Base-by-base conservation (phyloP, 1,140 invertebrate species). In the Babylonia areolata region DNA sequence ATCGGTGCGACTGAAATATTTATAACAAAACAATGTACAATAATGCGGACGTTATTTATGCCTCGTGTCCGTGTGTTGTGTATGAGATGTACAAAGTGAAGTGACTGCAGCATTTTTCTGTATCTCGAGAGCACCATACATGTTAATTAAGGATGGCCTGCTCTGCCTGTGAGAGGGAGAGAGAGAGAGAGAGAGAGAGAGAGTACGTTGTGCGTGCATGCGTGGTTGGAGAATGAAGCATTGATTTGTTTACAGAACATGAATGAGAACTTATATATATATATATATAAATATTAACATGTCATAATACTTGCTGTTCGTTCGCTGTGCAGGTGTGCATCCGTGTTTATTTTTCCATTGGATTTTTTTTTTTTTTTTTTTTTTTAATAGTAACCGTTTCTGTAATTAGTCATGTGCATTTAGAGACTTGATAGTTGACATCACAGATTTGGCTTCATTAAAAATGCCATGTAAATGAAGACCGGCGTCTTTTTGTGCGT, bases 361-460 rank as follows among this genome's bases (percentile, higher is more conserved):
- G 33, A 54, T 35, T 84, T 31, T 37, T 39, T 31, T 73, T 73
- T 73, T 73, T 23, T 84, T 84, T 33, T 17, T 28, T 12, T 64
- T 64, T 12, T n/a, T 23, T 64, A 20, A 31, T 33, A 31, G 20
- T 82, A 39, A 58, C 58, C 54, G 46, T n/a, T 33, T 80, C 78
- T 84, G 82, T 84, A 84, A 40, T 58, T 84, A 73, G 69, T 73
- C 39, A 84, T 73, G 82, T 84, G 82, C 58, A 84, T 71, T 82
- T 71, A 80, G 40, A 80, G 51, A 82, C 51, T 82, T 82, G 54
- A 35, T 84, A 84, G 82, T 73, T 84, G 82, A 84, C 35, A 82
- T 46, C 33, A 73, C 39, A 71, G 40, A 69, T 42, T 75, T 84
- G 82, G 82, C 82, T 84, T 84, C 69, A 84, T 84, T 84, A 84